Evolutionary conservation across 1,140 invertebrate species (phyloP), one percentile per base, ranked within the genome.

Genomic region (Orius insidiosus): DNA sequence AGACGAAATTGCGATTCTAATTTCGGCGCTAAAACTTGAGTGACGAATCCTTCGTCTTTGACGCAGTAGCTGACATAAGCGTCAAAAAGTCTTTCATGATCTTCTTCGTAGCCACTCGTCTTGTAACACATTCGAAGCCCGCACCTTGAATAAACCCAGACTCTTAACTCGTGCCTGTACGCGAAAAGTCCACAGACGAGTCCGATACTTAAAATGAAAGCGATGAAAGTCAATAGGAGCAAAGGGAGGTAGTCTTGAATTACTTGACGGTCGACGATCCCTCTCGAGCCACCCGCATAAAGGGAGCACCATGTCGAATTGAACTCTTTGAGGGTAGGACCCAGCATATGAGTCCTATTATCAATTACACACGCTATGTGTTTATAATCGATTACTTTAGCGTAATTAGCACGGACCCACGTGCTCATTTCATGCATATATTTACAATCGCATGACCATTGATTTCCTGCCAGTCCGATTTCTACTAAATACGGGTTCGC

Each of bases 11-110:
- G 19, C 3, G 60, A 56, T 64, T 92, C 85, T 19, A 92, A 67
- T 5, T 80, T 78, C 4, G 80, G 76, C 19, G 83, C 80, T 53
- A 93, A 63, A 52, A 87, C 81, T 57, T 88, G 78, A 53, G 78
- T 78, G 3, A 92, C 82, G 63, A 86, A 90, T 24, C 77, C 74
- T 59, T 89, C 84, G 61, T 94, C 87, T 60, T 90, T 84, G 18
- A 84, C 75, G 55, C 85, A 87, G 64, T 93, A 93, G 37, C 82
- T 84, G 34, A 93, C 76, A 60, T 89, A 93, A 8, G 86, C 86
- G 61, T 94, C 88, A 59, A 85, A 89, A 19, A 86, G 70, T 53
- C 81, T 75, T 64, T 86, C 82, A 56, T 82, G 76, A 57, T 85
- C 81, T 44, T 77, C 74, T 45, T 78, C 75, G 54, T 82, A 82